Evolutionary conservation across 1,140 invertebrate genomes (phyloP).

Genomic region (Bilobella aurantiaca): DNA sequence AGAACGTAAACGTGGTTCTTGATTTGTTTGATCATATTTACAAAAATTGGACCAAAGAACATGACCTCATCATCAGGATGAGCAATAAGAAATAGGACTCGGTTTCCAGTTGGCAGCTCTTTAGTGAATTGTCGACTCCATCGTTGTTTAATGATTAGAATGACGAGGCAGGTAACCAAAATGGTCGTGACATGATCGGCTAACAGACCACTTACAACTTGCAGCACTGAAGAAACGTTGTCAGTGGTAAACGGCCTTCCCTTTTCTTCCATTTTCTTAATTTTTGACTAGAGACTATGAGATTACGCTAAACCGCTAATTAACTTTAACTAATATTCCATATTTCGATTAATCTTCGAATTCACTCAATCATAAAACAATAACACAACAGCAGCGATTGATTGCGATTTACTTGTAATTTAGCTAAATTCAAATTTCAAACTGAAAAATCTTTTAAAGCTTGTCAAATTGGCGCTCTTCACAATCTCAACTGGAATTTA

Average conservation of each 20-base stretch:
- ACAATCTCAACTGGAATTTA: too few species aligned
- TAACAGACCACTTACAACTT: background rate
- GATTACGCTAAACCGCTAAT: background rate
- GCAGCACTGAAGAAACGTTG: background rate
- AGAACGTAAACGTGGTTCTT: constrained; percentile 60
- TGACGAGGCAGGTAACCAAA: background rate
- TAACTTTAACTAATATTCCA: background rate
- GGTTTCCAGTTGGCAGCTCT: constrained; percentile 14
- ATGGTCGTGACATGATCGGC: background rate
- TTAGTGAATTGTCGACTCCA: background rate
- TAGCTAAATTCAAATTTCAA: too few species aligned
- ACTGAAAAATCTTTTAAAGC: too few species aligned
- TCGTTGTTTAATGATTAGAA: background rate
- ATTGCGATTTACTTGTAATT: too few species aligned
- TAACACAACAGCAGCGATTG: too few species aligned
- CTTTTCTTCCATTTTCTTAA: too few species aligned
- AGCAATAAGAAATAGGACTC: constrained; percentile 72
- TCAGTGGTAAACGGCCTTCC: background rate
- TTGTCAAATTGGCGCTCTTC: too few species aligned
- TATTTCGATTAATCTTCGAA: too few species aligned
- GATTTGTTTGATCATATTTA: constrained; percentile 51
- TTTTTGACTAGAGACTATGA: background rate
- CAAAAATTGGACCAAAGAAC: constrained; percentile 90
- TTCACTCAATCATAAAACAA: too few species aligned
- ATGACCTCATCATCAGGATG: constrained; percentile 97